phyloP scores from a whole-genome alignment of 2,113 vertebrate species.

The Dermatemys mawii region DNA sequence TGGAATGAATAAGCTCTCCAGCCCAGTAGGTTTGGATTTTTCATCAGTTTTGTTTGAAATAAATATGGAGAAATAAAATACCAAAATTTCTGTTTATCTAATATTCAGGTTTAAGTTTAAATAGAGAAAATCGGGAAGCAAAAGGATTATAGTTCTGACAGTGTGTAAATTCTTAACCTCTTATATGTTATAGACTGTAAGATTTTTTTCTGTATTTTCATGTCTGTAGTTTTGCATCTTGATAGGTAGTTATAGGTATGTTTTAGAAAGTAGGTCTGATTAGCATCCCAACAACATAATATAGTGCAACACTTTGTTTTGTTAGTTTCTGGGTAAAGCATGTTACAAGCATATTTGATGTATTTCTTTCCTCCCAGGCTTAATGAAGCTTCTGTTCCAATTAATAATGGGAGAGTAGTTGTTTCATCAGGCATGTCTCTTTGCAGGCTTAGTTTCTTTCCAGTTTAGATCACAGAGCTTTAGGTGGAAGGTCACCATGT shows the following conservation, averaged over 20 bases:
- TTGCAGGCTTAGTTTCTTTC: not conserved
- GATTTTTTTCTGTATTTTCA: not conserved
- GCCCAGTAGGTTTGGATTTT: not conserved
- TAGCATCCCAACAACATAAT: not conserved
- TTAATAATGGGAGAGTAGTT: not conserved
- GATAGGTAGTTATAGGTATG: not conserved
- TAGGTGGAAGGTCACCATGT: not conserved
- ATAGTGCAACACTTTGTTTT: not conserved
- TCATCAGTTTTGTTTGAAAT: not conserved
- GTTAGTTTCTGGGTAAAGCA: not conserved
- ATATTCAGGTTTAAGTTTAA: not conserved
- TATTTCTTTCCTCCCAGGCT: not conserved
- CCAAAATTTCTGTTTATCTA: not conserved
- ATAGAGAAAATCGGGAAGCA: not conserved
- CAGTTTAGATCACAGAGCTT: not conserved
- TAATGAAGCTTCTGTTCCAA: not conserved
- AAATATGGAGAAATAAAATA: not conserved
- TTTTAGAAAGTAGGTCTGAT: not conserved
- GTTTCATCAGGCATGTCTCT: constrained; percentile 5
- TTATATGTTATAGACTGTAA: not conserved
- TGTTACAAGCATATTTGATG: rapidly evolving
- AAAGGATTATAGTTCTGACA: rapidly evolving
- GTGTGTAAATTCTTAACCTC: not conserved
- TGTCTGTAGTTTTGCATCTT: not conserved
- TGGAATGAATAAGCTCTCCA: not conserved